Base-by-base conservation (phyloP, 2,888 invertebrate genomes). In the Drosophila nigritarsus region DNA sequence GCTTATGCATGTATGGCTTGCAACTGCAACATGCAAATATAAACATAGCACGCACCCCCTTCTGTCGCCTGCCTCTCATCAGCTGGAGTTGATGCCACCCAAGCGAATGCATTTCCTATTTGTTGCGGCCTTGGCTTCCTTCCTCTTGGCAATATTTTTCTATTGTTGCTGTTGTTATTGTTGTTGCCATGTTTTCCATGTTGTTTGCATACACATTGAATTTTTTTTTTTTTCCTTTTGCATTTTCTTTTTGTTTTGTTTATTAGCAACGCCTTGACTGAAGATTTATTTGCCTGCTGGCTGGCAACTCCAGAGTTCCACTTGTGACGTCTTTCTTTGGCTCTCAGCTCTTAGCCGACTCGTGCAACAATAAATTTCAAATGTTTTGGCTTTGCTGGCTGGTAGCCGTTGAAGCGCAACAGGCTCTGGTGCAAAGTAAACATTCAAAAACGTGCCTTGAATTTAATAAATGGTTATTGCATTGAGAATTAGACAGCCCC, bases 51-150 rank as follows among this genome's bases (percentile, higher is more conserved):
- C 24, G 27, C 24, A 38, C 11, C n/a, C 32, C 30, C 48, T 27
- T 3, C 32, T 32, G 32, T 32, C 11, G 32, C 32, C 11, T 32
- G 11, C 32, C 32, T 0, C 59, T 7, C 49, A 13, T 59, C 40
- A 34, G 29, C 13, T 42, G 62, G 30, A 18, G 32, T 32, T 32
- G 20, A 75, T 75, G 80, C 78, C 78, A 78, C 81, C 78, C 78
- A 80, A 77, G 78, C 65, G 72, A 63, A 49, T 80, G 67, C 63
- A 81, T 73, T 88, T 87, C 87, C 79, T 89, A 81, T 66, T 84
- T 83, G 70, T 84, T 83, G 70, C 61, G 83, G 86, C 81, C 87
- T 89, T 87, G 87, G 85, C 75, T 82, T 77, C 59, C 88, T 77
- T 77, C 83, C 88, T 86, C 65, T 78, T 61, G 40, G 59, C 69